Percentiles rank a stretch among this genome's conserved stretches.
phyloP scores from a whole-genome alignment of 2,797 vertebrate genomes.

The Chaunax sp. region DNA sequence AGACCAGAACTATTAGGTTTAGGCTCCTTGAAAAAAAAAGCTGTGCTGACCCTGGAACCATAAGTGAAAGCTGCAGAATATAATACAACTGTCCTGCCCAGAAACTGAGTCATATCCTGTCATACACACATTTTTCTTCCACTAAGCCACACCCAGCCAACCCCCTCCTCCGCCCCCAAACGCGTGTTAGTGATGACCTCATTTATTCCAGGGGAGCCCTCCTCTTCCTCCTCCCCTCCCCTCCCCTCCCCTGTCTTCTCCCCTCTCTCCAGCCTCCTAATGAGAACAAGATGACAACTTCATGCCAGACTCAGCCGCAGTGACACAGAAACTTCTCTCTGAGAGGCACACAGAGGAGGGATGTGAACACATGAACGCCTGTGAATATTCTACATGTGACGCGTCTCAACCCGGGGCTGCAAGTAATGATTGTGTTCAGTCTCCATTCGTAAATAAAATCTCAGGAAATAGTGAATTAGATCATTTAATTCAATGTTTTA shows the following conservation, averaged over 20 bases:
- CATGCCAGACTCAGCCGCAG: constrained; percentile 33
- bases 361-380: no score
- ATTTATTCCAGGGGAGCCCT: constrained; percentile 67
- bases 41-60: not conserved
- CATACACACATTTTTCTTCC: constrained; percentile 10
- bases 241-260: constrained; percentile 1
- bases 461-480: not conserved
- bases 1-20: no score
- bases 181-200: constrained; percentile 67
- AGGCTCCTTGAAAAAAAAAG: no score
- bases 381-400: no score
- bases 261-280: constrained; percentile 61
- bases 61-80: not conserved
- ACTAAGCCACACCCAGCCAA: constrained; percentile 4
- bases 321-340: constrained; percentile 43
- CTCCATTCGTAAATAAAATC: not conserved
- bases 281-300: constrained; percentile 75
- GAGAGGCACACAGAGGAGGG: constrained; percentile 2
- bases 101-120: not conserved
- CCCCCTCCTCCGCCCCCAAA: constrained; percentile 27
- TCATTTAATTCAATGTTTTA: no score
- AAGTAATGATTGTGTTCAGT: not conserved
- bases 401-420: not conserved
- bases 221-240: constrained; percentile 1
- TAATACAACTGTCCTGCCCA: not conserved